Conservation (phyloP, 2,113 vertebrate genomes). For the Trogon surrucura region DNA sequence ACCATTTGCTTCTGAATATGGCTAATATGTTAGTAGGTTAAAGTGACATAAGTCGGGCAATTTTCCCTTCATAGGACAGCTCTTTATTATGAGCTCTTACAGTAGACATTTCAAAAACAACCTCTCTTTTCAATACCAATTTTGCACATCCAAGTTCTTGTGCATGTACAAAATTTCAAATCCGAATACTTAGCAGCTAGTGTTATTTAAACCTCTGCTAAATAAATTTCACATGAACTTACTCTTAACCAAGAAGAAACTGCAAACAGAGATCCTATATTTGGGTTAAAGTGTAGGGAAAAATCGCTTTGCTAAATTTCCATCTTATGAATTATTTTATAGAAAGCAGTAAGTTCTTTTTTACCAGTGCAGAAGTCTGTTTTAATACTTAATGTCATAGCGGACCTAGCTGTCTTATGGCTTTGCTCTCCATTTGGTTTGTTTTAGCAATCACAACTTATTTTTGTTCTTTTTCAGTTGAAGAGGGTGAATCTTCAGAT, state of each 20-base stretch:
- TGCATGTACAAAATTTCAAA: neutral
- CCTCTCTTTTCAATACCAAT: neutral
- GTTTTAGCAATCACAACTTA: constrained; percentile 48
- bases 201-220: neutral
- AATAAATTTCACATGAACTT: neutral
- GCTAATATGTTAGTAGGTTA: neutral
- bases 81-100: neutral
- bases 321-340: neutral
- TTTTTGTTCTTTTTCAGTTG: constrained; percentile 83
- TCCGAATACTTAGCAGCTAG: neutral
- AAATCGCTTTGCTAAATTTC: neutral
- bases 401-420: neutral
- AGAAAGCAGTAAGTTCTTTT: constrained; percentile 4
- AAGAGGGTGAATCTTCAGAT: constrained; percentile 93
- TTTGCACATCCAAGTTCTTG: neutral
- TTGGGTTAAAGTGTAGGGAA: neutral
- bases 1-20: neutral
- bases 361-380: constrained; percentile 6
- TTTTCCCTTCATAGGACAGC: neutral
- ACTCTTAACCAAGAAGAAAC: neutral
- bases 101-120: neutral
- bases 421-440: constrained; percentile 1
- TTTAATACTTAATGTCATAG: constrained; percentile 29
- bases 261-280: neutral
- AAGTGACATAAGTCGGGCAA: neutral